phyloP scores from a whole-genome alignment of 2,113 vertebrate genomes.

The Pteropus alecto region DNA sequence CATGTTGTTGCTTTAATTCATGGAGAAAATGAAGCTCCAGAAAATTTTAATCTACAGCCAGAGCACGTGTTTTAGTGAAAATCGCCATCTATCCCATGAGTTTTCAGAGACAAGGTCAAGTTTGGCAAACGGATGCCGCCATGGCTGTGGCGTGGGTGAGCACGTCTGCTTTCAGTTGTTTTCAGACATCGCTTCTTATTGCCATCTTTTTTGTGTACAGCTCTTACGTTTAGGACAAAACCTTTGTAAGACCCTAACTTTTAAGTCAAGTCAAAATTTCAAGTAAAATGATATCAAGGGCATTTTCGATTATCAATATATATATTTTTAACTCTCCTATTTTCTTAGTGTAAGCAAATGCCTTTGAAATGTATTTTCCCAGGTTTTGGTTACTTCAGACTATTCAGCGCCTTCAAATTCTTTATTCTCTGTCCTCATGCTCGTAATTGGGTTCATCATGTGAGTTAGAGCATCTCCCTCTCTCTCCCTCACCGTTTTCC shows the following conservation, averaged over 20 bases:
- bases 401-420: background rate
- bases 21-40: background rate
- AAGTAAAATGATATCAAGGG: background rate
- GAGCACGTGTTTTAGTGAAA: background rate
- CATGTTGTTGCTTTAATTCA: background rate
- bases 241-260: background rate
- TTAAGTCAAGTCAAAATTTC: background rate
- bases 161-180: rapidly evolving
- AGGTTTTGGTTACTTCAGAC: background rate
- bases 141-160: background rate
- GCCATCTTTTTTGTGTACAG: background rate
- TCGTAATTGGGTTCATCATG: background rate
- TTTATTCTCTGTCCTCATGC: background rate
- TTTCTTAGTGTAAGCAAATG: background rate
- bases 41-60: background rate
- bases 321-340: background rate
- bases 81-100: background rate
- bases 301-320: background rate
- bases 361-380: background rate
- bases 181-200: background rate
- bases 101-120: background rate
- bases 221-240: background rate
- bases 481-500: background rate
- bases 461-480: background rate
- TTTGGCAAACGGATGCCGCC: rapidly evolving